Conservation (phyloP, 2,113 vertebrate genomes). For the Ciconia boyciana region DNA sequence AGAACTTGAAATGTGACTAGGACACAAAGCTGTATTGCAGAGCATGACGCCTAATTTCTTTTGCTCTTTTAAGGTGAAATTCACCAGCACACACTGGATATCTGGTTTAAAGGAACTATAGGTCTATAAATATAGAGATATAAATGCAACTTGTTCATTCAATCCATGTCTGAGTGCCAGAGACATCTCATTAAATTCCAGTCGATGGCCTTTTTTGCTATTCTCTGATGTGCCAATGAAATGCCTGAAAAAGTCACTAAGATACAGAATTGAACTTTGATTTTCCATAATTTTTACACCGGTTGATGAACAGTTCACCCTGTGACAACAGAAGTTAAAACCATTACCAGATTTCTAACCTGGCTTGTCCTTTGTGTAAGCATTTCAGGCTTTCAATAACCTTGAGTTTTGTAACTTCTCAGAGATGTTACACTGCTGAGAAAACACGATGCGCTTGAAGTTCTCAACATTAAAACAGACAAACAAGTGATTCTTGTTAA, state of each 20-base stretch:
- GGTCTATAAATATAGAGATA: background rate
- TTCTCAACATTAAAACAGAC: background rate
- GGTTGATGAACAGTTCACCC: background rate
- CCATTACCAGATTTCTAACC: background rate
- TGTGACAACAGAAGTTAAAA: background rate
- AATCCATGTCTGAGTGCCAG: background rate
- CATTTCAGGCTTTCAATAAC: background rate
- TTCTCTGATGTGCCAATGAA: background rate
- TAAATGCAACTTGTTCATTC: background rate
- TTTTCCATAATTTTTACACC: background rate
- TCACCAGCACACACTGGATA: background rate
- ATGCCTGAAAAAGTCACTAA: background rate
- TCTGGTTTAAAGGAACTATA: background rate
- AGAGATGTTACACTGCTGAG: background rate
- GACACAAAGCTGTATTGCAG: background rate
- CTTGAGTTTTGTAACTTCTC: background rate
- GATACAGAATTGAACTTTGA: background rate
- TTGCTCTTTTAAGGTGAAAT: background rate
- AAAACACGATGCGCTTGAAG: background rate
- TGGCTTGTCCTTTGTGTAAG: background rate
- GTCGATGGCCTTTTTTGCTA: background rate
- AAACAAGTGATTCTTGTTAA: background rate
- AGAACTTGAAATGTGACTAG: background rate
- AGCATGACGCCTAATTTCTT: rapidly evolving
- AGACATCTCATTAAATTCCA: background rate